Conservation (phyloP, 2,113 vertebrate genomes). For the Phyllopteryx taeniolatus region DNA sequence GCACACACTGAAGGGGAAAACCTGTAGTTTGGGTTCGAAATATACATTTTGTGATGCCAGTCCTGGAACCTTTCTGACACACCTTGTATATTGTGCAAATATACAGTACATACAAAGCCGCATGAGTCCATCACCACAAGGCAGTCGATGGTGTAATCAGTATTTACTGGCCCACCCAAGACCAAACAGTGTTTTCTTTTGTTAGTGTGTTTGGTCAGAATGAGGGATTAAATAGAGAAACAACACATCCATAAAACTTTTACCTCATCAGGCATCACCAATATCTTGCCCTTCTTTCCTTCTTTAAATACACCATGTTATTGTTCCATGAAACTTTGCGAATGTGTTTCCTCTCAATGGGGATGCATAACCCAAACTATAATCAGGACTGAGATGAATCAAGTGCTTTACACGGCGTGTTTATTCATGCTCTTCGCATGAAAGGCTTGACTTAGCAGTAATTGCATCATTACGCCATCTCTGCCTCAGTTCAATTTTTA, state of each 20-base stretch:
- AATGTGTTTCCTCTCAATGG: not conserved
- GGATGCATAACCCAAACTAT: not conserved
- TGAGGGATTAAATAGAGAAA: conserved; percentile 9
- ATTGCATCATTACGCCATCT: not conserved
- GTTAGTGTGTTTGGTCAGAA: conserved; percentile 25
- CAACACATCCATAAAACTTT: not conserved
- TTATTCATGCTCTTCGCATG: not conserved
- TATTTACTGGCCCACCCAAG: conserved; percentile 15
- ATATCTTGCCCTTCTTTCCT: not conserved
- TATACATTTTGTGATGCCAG: too few relatives aligned
- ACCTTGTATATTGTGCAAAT: not conserved
- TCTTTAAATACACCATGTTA: not conserved
- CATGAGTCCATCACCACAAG: conserved; percentile 32
- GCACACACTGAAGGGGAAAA: too few relatives aligned
- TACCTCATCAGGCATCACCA: not conserved
- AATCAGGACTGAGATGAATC: conserved; percentile 1
- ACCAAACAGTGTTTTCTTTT: conserved; percentile 43
- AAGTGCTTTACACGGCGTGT: not conserved
- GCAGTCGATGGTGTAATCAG: conserved; percentile 31
- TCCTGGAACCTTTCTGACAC: too few relatives aligned
- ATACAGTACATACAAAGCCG: not conserved
- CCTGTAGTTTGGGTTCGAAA: too few relatives aligned
- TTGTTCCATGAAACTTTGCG: not conserved
- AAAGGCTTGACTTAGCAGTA: not conserved
- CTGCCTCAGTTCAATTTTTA: not conserved